Percentiles rank a stretch among this genome's conserved stretches.
Conservation (phyloP, 2,797 vertebrate species). For the Pteropus rufus region DNA sequence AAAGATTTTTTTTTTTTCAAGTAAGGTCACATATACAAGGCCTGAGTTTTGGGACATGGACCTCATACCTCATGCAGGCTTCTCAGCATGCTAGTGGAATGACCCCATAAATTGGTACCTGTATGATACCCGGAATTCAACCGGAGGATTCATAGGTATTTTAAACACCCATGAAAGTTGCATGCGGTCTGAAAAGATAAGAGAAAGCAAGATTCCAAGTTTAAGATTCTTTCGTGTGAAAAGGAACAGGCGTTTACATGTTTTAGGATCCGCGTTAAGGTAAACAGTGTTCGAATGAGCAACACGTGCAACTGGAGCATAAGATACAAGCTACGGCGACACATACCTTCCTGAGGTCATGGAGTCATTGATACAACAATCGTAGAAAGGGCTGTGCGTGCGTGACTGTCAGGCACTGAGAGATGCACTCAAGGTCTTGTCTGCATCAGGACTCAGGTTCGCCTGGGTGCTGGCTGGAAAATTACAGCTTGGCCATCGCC, state of each 20-base stretch:
- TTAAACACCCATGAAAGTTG: background rate
- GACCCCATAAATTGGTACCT: too few species aligned
- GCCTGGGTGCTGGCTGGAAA: background rate
- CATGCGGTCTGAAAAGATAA: background rate
- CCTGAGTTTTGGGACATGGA: background rate
- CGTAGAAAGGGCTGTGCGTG: accelerated
- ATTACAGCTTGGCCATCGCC: too few species aligned
- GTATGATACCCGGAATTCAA: background rate
- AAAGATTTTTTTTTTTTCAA: background rate
- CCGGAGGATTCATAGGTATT: background rate
- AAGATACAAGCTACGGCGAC: too few species aligned
- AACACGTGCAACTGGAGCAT: accelerated
- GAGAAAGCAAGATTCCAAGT: background rate
- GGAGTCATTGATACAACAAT: accelerated
- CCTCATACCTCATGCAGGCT: background rate
- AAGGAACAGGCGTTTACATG: background rate
- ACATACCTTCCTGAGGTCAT: background rate
- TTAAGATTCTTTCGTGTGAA: background rate
- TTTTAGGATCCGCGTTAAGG: background rate
- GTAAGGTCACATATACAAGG: background rate
- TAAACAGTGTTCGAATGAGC: background rate
- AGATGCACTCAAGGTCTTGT: too few species aligned
- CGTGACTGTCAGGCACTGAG: too few species aligned
- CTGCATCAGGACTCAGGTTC: background rate
- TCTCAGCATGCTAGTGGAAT: background rate